Evolutionary conservation across 1,140 invertebrate species (phyloP).

Genomic region (Drosophila albomicans): DNA sequence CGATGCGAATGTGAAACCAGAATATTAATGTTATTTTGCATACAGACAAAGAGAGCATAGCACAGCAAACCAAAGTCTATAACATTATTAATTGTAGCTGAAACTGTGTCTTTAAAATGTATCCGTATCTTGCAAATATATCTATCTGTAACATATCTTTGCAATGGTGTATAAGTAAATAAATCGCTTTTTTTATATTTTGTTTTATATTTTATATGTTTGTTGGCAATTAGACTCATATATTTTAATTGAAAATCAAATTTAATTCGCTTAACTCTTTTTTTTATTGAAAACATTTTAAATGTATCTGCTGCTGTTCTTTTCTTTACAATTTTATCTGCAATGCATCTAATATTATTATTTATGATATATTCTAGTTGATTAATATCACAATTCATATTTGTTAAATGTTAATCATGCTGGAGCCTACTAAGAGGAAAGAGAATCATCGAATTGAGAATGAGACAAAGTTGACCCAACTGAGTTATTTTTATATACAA

Average conservation of each 20-base stretch:
- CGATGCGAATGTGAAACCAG: constrained; percentile 28
- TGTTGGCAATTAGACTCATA: not conserved
- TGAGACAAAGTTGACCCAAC: no score
- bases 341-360: no score
- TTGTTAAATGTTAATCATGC: no score
- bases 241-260: constrained; percentile 7
- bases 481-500: no score
- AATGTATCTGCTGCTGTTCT: not conserved
- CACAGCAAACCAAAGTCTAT: not conserved
- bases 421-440: no score
- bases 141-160: not conserved
- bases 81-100: not conserved
- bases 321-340: no score
- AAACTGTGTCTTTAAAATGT: no score
- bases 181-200: not conserved
- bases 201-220: not conserved
- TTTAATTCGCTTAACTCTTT: not conserved
- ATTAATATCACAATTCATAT: no score
- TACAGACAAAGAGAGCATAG: not conserved
- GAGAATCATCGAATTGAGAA: no score
- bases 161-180: not conserved
- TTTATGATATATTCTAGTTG: no score
- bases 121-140: not conserved
- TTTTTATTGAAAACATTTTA: not conserved
- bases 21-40: constrained; percentile 9